Conservation (phyloP, 2,797 vertebrate species). For the Paguma larvata region DNA sequence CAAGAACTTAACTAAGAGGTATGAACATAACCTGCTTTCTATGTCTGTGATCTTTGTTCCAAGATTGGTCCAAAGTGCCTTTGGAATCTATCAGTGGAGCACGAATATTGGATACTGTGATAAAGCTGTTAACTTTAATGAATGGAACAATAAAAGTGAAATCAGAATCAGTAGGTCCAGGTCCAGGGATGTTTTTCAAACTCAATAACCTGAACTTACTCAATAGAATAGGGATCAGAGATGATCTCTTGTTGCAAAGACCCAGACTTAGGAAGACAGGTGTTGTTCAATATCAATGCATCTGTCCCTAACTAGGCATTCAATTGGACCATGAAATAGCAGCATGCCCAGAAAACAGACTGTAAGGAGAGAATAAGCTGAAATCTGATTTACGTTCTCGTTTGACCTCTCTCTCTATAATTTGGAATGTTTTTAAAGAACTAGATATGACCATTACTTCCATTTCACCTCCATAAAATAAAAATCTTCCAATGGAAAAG, state of each 20-base stretch:
- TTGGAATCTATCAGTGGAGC: background rate
- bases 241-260: background rate
- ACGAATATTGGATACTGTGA: background rate
- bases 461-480: slow-evolving; percentile 67
- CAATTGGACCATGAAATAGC: background rate
- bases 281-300: background rate
- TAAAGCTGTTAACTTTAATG: background rate
- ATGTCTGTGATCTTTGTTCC: background rate
- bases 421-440: background rate
- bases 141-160: background rate
- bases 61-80: background rate
- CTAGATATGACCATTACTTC: background rate
- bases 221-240: background rate
- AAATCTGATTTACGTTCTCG: background rate
- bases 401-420: background rate
- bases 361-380: background rate
- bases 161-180: background rate
- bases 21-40: background rate
- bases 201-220: background rate
- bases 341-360: background rate
- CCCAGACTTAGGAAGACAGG: background rate
- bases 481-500: slow-evolving; percentile 63
- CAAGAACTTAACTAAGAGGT: background rate
- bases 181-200: background rate
- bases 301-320: background rate